Evolutionary conservation across 2,888 invertebrate species (phyloP).

Genomic region (Volucella inanis): DNA sequence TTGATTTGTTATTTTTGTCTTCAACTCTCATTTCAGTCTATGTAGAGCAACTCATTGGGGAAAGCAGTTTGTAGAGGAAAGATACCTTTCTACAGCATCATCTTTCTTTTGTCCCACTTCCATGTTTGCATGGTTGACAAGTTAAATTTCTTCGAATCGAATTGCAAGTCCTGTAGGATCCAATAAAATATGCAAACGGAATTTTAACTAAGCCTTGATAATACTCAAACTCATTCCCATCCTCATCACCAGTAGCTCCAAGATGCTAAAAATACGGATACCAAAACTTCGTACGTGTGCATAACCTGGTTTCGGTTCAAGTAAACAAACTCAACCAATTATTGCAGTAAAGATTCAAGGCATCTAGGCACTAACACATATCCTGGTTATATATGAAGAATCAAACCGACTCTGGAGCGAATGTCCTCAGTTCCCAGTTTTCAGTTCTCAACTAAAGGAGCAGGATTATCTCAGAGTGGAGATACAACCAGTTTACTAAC

Average conservation of each 20-base stretch:
- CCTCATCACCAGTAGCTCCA: no score
- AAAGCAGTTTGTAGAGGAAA: conserved; percentile 37
- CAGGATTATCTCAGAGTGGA: background rate
- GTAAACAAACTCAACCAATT: conserved; percentile 40
- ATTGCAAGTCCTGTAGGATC: conserved; percentile 26
- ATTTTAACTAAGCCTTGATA: conserved; percentile 46
- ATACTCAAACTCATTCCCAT: background rate
- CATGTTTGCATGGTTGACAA: background rate
- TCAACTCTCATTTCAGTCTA: background rate
- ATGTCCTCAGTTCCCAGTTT: background rate
- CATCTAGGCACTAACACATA: background rate
- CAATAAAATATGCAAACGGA: conserved; percentile 61
- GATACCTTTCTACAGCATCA: conserved; percentile 8
- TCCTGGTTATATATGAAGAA: conserved; percentile 11
- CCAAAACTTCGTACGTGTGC: conserved; percentile 21
- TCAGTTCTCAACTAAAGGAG: background rate
- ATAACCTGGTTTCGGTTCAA: conserved; percentile 29
- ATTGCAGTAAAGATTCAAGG: conserved; percentile 41
- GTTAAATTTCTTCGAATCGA: background rate
- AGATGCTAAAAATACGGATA: no score
- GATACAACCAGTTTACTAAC: conserved; percentile 16
- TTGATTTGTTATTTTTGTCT: conserved; percentile 24
- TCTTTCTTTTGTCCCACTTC: background rate
- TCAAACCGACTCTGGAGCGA: background rate
- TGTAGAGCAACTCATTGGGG: conserved; percentile 20